Conservation (phyloP, 2,888 invertebrate species). For the Andricus curvator region DNA sequence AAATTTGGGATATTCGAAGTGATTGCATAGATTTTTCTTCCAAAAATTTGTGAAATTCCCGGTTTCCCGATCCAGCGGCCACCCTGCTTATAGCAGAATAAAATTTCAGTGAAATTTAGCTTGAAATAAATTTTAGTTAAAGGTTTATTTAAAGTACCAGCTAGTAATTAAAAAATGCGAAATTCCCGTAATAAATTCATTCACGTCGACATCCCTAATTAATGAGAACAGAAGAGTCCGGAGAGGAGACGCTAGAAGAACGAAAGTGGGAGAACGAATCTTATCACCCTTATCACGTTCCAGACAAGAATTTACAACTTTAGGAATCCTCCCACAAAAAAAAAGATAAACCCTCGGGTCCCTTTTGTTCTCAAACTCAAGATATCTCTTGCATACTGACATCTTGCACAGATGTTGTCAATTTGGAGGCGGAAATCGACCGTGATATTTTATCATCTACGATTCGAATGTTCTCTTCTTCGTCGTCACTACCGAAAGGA, state of each 20-base stretch:
- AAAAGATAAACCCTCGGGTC: conserved; percentile 29
- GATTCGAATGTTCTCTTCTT: conserved; percentile 78
- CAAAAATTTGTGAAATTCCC: too few species aligned
- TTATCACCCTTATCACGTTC: conserved; percentile 34
- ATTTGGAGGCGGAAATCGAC: conserved; percentile 73
- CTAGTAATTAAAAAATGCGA: background rate
- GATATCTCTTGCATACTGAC: conserved; percentile 70
- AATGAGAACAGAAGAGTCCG: conserved; percentile 9
- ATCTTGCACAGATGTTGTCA: conserved; percentile 73
- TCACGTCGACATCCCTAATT: conserved; percentile 23
- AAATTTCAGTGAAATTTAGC: background rate
- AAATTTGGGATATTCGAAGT: too few species aligned
- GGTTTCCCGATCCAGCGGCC: too few species aligned
- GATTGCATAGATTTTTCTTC: too few species aligned
- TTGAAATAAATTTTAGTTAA: background rate
- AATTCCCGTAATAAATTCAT: background rate
- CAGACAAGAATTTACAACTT: background rate
- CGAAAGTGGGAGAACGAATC: conserved; percentile 8
- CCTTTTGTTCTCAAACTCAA: conserved; percentile 40
- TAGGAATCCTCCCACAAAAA: background rate
- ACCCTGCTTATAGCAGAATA: too few species aligned
- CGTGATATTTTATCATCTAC: conserved; percentile 74
- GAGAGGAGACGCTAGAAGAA: background rate
- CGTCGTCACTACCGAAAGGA: conserved; percentile 94
- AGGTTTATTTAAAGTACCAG: background rate